Base-by-base conservation (phyloP, 2,797 vertebrate genomes). In the Potorous gilbertii region DNA sequence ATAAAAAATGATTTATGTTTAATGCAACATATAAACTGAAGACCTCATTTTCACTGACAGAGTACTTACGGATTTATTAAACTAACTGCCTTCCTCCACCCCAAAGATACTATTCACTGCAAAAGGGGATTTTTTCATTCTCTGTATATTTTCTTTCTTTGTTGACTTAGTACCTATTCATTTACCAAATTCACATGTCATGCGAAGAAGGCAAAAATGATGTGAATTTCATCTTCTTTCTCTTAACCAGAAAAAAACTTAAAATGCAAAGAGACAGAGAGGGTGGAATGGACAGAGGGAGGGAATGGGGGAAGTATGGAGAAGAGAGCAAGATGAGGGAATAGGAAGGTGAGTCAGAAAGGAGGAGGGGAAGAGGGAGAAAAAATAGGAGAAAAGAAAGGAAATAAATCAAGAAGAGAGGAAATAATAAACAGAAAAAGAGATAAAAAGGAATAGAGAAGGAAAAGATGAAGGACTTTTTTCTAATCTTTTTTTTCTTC, bases 151-250 rank as follows among this genome's bases (percentile, higher is more conserved):
- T 99, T 98, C 98, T 98, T 98, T 99, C 99, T 99, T 99, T 98
- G 97, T 98, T 97, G 94, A 97, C 97, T 98, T 5, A 0, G 98
- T 98, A 97, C 98, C 99, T 99, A 98, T 98, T 99, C 98, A 99
- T 99, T 98, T 98, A 95, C 98, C 98, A 99, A 99, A 99, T 98
- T 99, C 98, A 98, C 99, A 98, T 99, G 99, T 98, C 98, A 98
- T 99, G 98, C 99, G 99, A 99, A 99, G 98, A 98, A 98, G 98
- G 98, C 97, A 98, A 98, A 99, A 99, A 98, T 98, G 98, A 98
- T 97, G 97, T 97, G 98, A 99, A 99, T 99, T 99, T 99, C 99
- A 99, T 99, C 98, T 99, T 99, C 99, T 96, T 98, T 99, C 98
- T 98, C 98, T 99, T 98, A 98, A 98, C 98, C 98, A 99, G 98